Base-by-base conservation (phyloP, 2,113 vertebrate species). In the Ictalurus furcatus region DNA sequence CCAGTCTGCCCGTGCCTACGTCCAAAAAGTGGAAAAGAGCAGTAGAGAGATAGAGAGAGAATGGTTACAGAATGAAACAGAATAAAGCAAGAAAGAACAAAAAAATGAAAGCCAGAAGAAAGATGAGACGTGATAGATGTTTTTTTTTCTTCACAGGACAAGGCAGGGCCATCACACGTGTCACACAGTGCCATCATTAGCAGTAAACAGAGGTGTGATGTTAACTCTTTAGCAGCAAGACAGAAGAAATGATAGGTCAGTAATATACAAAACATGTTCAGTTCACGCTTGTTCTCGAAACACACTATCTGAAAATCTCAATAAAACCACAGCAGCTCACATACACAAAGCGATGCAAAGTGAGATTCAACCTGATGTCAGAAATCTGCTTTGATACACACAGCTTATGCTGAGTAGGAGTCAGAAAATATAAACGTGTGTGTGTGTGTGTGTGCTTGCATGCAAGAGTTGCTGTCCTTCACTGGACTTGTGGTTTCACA, bases 401-500 rank as follows among this genome's bases (percentile, higher is more conserved):
- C 37, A 17, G 73, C 37, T 17, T 21, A 30, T 30, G 30, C 13
- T 30, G 65, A 37, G 34, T 40, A 23, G 23, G 40, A 52, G 25
- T 79, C 76, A 79, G 21, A 78, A 78, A 78, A 52, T 52, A 73
- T 2, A 58, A 58, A 17, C 4, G 17, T 74, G 28, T 56, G 59
- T 76, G 28, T 67, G 61, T 85, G n/a, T 58, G 69, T 48, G 52
- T 21, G 9, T 85, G 88, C 16, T 30, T 40, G 79, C 34, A 37
- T 71, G 79, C 82, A 63, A 84, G 37, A 84, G 9, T 65, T 84
- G 58, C 59, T 84, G 82, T 84, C 82, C 82, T 40, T 84, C 34
- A 63, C 82, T 28, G 59, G 82, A 84, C 82, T 56, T 93, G 94
- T 0, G 92, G 92, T 92, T 95, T 95, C 91, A 94, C 94, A 95